phyloP scores from a whole-genome alignment of 1,140 invertebrate genomes.

The Teleogryllus occipitalis region DNA sequence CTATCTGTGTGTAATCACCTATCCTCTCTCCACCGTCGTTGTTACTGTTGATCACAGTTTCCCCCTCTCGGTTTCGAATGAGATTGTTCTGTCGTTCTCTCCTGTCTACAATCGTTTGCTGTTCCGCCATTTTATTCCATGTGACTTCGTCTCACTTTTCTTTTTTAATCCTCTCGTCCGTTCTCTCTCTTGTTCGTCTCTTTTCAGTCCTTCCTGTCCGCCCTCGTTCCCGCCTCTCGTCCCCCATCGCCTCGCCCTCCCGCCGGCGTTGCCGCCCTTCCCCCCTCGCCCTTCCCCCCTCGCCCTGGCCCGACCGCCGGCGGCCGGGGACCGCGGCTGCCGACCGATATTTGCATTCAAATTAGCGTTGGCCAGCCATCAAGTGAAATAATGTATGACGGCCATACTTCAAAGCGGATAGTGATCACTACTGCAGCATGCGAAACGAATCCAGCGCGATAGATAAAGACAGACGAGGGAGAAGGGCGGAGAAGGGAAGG shows the following conservation, averaged over 20 bases:
- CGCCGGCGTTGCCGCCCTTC: not conserved
- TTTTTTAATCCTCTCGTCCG: too few relatives aligned
- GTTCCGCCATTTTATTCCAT: not conserved
- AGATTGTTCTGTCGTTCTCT: too few relatives aligned
- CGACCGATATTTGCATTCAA: conserved; percentile 20
- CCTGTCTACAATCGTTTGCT: not conserved
- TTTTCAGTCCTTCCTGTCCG: too few relatives aligned
- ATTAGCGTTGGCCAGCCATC: conserved; percentile 15
- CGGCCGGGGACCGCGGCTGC: not conserved
- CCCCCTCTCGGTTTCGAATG: too few relatives aligned
- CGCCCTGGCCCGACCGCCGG: not conserved
- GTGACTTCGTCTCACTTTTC: not conserved
- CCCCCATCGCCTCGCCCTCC: too few relatives aligned
- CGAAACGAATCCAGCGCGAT: conserved; percentile 8
- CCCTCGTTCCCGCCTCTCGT: too few relatives aligned
- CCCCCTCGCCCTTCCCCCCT: not conserved
- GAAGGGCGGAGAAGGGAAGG: not conserved
- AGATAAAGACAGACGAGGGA: conserved; percentile 8
- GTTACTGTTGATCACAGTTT: too few relatives aligned
- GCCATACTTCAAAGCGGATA: conserved; percentile 21
- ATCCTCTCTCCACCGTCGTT: too few relatives aligned
- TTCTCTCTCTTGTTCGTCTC: too few relatives aligned
- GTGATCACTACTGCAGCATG: conserved; percentile 8
- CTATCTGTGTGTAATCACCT: too few relatives aligned
- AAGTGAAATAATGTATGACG: conserved; percentile 18